Base-by-base conservation (phyloP, 2,113 vertebrate genomes). In the Dinomys branickii region DNA sequence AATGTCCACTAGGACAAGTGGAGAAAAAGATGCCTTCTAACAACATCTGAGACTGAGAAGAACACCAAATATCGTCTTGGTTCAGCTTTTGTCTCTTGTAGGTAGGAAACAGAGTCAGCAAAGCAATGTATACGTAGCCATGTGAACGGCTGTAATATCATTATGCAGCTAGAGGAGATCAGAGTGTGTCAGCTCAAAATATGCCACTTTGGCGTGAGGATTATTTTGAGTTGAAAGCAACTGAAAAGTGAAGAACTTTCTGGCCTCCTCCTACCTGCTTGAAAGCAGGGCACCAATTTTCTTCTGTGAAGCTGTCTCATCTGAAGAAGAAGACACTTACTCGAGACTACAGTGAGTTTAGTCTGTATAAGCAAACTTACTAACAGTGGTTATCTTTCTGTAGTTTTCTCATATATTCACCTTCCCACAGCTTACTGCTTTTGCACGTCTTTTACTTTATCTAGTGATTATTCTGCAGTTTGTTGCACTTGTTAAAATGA, bases 31-130 rank as follows among this genome's bases (percentile, higher is more conserved):
- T 33, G 16, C 69, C n/a, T 81, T 75, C 20, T 88, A 91, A 88
- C 78, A 33, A 88, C 93, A 91, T 67, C 7, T 95, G 47, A 84
- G 47, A 50, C 10, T 94, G 11, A 80, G 19, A 91, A 85, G n/a
- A 80, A 84, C 11, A 88, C 3, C 44, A 47, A 50, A n/a, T n/a
- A 88, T 41, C 7, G 22, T 44, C 35, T 88, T 84, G 61, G 28
- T 13, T 85, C 52, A 50, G 1, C 58, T 85, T 85, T 59, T 58
- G 87, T 33, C 83, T 38, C 54, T 87, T 73, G 87, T 2, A 92
- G 2, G 81, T 78, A 67, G 75, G 56, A 84, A 91, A 38, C 16
- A 73, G 56, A 85, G 16, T 35, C 56, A 81, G 5, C 38, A 92
- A 80, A 81, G 50, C 14, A 61, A 65, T 94, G 56, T 63, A 33